A percentile compares a stretch with the other conserved stretches of the same genome.
Evolutionary conservation across 2,888 invertebrate genomes (phyloP).

Genomic region (Drosophila atripex): DNA sequence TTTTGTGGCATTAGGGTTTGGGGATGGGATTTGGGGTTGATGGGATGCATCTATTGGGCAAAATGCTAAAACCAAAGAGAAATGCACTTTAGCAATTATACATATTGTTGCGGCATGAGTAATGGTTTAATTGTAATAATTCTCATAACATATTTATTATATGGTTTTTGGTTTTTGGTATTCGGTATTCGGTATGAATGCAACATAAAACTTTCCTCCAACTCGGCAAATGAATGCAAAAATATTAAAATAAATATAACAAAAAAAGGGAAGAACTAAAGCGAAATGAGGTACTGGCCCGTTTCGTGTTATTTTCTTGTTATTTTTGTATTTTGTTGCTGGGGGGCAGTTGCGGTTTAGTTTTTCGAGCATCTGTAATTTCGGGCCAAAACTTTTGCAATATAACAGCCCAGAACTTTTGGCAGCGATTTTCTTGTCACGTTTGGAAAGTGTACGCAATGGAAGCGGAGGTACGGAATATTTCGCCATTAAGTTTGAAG

Average conservation of each 20-base stretch:
- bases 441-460: constrained; percentile 43
- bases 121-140: constrained; percentile 42
- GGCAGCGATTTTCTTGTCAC: constrained; percentile 75
- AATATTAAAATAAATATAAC: constrained; percentile 20
- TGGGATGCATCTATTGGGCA: constrained; percentile 24
- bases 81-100: constrained; percentile 12
- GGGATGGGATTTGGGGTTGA: not conserved
- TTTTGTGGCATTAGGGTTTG: not conserved
- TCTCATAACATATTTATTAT: constrained; percentile 46
- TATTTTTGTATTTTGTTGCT: not conserved
- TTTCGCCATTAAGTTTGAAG: constrained; percentile 30
- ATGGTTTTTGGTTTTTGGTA: constrained; percentile 13
- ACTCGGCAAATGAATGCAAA: constrained; percentile 16
- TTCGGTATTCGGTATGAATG: constrained; percentile 9
- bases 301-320: constrained; percentile 6
- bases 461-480: constrained; percentile 24
- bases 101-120: constrained; percentile 30
- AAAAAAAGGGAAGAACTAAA: constrained; percentile 18
- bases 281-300: constrained; percentile 32
- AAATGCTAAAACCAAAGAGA: constrained; percentile 39
- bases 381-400: constrained; percentile 76
- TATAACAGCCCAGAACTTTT: constrained; percentile 63
- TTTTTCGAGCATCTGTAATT: constrained; percentile 52
- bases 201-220: constrained; percentile 35
- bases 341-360: constrained; percentile 51